These are phyloP conservation scores for Abramis brama DNA, from an alignment of 2,113 vertebrate species.

Conservation along the genomic window DNA sequence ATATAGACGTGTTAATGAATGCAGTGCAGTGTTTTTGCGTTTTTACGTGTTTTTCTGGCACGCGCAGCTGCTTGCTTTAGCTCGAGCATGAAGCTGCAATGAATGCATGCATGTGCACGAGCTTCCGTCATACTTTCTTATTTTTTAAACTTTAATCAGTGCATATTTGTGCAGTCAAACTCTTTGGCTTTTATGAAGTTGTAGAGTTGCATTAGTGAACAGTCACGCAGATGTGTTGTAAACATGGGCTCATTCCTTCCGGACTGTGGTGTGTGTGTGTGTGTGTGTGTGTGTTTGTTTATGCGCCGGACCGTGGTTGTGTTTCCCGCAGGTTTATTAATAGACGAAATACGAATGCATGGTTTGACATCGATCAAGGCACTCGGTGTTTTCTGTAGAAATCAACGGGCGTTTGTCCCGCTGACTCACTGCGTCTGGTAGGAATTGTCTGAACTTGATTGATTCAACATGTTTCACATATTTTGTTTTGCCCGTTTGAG, in stretches of 20 bases:
- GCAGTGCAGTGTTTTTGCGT: neutral
- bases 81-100: conserved; percentile 6
- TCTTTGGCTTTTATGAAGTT: neutral
- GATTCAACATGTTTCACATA: no score
- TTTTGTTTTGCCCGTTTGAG: neutral
- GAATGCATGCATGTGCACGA: neutral
- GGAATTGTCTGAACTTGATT: no score
- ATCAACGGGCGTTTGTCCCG: neutral
- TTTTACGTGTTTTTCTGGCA: neutral
- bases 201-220: neutral
- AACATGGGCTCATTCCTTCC: neutral
- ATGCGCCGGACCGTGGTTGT: neutral
- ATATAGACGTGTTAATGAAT: neutral
- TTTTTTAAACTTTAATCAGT: neutral
- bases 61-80: neutral
- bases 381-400: neutral
- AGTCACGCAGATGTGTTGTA: neutral
- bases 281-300: neutral
- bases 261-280: no score
- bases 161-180: neutral
- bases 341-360: neutral
- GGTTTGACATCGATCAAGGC: neutral
- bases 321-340: neutral
- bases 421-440: neutral
- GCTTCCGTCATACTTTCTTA: neutral